phyloP scores from a whole-genome alignment of 2,797 vertebrate species.

The Chelon labrosus region DNA sequence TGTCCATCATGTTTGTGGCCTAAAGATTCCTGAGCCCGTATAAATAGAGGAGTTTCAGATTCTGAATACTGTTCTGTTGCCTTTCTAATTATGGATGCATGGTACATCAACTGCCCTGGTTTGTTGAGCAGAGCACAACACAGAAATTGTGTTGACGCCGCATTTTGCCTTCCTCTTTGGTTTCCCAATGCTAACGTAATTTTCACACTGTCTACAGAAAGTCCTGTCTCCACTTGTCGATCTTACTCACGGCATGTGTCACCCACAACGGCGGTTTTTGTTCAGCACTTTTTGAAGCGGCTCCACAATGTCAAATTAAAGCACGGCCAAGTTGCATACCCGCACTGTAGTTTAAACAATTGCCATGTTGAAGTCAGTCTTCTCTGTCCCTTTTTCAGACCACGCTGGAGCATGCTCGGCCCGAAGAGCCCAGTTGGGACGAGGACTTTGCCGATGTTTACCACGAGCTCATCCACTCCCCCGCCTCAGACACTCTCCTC shows the following conservation, averaged over 20 bases:
- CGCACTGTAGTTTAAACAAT: too few relatives aligned
- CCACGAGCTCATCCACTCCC: slow-evolving; percentile 97
- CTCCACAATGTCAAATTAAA: not conserved
- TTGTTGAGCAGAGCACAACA: slow-evolving; percentile 13
- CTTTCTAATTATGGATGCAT: slow-evolving; percentile 42
- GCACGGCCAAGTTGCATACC: not conserved
- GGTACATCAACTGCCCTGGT: slow-evolving; percentile 1
- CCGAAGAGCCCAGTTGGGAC: slow-evolving; percentile 96
- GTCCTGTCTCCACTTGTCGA: not conserved
- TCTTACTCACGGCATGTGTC: not conserved
- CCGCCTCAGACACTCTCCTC: slow-evolving; percentile 95
- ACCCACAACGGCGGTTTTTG: not conserved
- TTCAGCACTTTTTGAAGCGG: not conserved
- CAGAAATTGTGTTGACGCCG: slow-evolving; percentile 16
- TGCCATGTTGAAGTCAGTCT: not conserved
- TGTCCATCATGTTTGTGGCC: slow-evolving; percentile 50
- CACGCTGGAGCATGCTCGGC: slow-evolving; percentile 90
- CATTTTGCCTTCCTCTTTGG: slow-evolving; percentile 19
- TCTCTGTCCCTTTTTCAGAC: slow-evolving; percentile 80
- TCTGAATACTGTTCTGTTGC: slow-evolving; percentile 45
- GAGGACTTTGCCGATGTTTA: slow-evolving; percentile 98
- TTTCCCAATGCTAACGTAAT: not conserved
- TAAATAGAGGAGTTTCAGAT: slow-evolving; percentile 55
- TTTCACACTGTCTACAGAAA: slow-evolving; percentile 1
- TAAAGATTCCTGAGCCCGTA: slow-evolving; percentile 49